Base-by-base conservation (phyloP, 2,888 invertebrate genomes). In the Caenorhabditis panamensis region DNA sequence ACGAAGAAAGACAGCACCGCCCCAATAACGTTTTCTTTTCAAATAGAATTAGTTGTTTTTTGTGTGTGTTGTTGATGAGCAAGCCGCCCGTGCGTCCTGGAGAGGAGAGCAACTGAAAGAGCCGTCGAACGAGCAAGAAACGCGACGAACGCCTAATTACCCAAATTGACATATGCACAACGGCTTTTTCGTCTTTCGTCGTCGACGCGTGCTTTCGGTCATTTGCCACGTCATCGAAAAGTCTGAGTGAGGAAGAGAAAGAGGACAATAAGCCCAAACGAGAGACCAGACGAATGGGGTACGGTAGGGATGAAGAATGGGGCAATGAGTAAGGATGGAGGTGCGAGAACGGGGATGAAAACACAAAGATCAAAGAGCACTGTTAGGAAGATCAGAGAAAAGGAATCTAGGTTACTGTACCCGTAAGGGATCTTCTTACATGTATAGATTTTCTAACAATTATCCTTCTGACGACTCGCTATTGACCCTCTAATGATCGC, bases 111-210 rank as follows among this genome's bases (percentile, higher is more conserved):
- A 67, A 47, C 56, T 67, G 59, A 37, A 58, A 56, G 62, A 44
- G 54, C 47, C 47, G 53, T 72, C 56, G 72, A 72, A 72, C 63
- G 58, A 73, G 59, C 58, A 64, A 49, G 26, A 47, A 47, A 51
- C 56, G 22, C 47, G 59, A 73, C 37, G 73, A 73, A 73, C 73
- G 64, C 73, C 54, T 73, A 73, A 73, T 73, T 73, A 73, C 73
- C 58, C 64, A 73, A 73, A 73, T 73, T 73, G 73, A 64, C 73
- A 73, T 54, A 73, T 73, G 64, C 51, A 64, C 58, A 58, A 56
- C 24, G 22, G 54, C 49, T 62, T 63, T 61, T 28, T 63, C 63
- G 61, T 68, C 49, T 16, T 22, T 37, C 31, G 9, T 4, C 18
- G 41, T 31, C 41, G 20, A 47, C 20, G 28, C 53, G 47, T 3